Evolutionary conservation across 2,797 vertebrate species (phyloP), one percentile per base, ranked within the genome.

Genomic region (Florisuga fusca): DNA sequence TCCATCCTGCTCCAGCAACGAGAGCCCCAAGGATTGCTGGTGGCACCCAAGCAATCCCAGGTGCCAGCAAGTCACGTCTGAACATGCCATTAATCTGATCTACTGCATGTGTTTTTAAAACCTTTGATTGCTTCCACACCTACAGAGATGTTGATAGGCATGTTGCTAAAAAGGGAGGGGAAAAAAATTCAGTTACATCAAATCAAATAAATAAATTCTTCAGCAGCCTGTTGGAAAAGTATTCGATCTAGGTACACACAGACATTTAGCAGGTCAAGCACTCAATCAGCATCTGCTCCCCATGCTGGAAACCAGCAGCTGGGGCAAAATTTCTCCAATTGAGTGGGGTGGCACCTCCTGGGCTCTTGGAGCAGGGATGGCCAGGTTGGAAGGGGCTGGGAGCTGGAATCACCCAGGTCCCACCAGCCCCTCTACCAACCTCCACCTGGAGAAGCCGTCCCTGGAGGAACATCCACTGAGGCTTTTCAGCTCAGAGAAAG

Each of bases 241-340:
- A 8, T 43, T 92, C 1, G 0, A 54, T 77, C 36, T 26, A 64
- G 68, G 13, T 61, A 67, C 3, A 1, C 20, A 80, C 54, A 88
- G 22, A 71, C 45, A 20, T 13, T 89, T 83, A 93, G 29, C 46
- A 72, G 76, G 76, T 90, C 62, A 80, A 93, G 66, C 33, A 67
- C 66, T 90, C 66, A 36, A 4, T 55, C 71, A 84, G 51, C 62
- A 89, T 51, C 71, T 3, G 0, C 41, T 43, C 33, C 43, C 73
- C n/a, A 31, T 41, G 66, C 43, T 67, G 75, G 78, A 73, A 90
- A 45, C 53, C 69, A 77, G n/a, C 15, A 82, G 25, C 15, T 3
- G 1, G 68, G 26, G 17, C 0, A 0, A 83, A 72, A 68, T 72
- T 74, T 84, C 0, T 0, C 55, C 2, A 4, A 23, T 54, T n/a